Evolutionary conservation across 2,888 invertebrate genomes (phyloP).

Genomic region (Psylliodes chrysocephalus): DNA sequence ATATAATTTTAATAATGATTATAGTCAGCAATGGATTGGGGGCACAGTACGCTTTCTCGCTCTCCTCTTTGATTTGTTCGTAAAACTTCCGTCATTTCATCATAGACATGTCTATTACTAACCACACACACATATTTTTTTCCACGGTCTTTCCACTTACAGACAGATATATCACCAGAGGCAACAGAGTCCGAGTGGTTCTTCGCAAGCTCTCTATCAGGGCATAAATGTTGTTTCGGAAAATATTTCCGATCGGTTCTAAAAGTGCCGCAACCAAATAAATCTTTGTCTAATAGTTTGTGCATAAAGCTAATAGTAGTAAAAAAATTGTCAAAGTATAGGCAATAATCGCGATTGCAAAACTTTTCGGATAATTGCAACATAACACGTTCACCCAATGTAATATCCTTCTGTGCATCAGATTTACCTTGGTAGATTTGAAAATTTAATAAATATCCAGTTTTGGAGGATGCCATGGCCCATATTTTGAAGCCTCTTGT

Average conservation of each 20-base stretch:
- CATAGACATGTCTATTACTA: too few relatives aligned
- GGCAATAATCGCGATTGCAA: not conserved
- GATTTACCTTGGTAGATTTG: conserved; percentile 29
- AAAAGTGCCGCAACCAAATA: too few relatives aligned
- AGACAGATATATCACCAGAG: too few relatives aligned
- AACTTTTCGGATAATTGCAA: not conserved
- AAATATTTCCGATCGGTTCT: too few relatives aligned
- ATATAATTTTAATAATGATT: too few relatives aligned
- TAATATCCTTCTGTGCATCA: not conserved
- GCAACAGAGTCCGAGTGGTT: not conserved
- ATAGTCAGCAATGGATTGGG: too few relatives aligned
- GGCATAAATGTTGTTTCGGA: not conserved
- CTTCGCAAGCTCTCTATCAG: not conserved
- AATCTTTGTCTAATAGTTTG: too few relatives aligned
- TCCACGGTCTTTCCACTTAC: too few relatives aligned
- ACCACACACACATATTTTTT: not conserved
- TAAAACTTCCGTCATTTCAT: not conserved
- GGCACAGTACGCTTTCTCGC: too few relatives aligned
- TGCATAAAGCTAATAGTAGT: too few relatives aligned
- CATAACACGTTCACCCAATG: not conserved
- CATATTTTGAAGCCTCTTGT: conserved; percentile 39
- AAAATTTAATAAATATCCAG: conserved; percentile 29
- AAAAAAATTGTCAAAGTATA: not conserved
- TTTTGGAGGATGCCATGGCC: conserved; percentile 23
- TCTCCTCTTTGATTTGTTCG: not conserved